Conservation (phyloP, 2,888 invertebrate species). For the Diloba caeruleocephala region DNA sequence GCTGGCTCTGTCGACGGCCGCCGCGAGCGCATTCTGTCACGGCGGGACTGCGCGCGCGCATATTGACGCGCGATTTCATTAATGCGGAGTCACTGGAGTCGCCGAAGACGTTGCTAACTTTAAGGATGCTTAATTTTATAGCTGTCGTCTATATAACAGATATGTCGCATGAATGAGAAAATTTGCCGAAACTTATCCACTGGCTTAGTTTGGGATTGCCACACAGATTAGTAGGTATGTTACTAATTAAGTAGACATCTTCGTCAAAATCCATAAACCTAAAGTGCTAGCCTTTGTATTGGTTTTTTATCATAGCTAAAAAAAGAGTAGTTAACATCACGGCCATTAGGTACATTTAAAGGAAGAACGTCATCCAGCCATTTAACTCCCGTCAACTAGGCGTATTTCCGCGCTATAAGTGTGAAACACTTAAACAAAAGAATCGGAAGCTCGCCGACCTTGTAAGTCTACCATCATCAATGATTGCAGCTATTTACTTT, state of each 20-base stretch:
- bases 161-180: slow-evolving; percentile 63
- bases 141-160: slow-evolving; percentile 62
- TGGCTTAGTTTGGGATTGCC: slow-evolving; percentile 52
- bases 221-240: slow-evolving; percentile 25
- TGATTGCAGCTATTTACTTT: slow-evolving; percentile 61
- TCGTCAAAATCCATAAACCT: slow-evolving; percentile 54
- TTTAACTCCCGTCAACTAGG: slow-evolving; percentile 83
- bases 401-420: slow-evolving; percentile 83
- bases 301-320: slow-evolving; percentile 69
- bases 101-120: slow-evolving; percentile 68
- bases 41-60: slow-evolving; percentile 81
- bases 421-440: slow-evolving; percentile 79
- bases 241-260: slow-evolving; percentile 28
- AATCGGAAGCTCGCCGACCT: slow-evolving; percentile 79
- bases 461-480: slow-evolving; percentile 67
- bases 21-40: slow-evolving; percentile 84
- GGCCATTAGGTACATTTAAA: slow-evolving; percentile 68
- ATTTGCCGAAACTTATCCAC: slow-evolving; percentile 58
- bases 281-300: slow-evolving; percentile 66
- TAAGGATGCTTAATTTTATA: slow-evolving; percentile 72
- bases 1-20: slow-evolving; percentile 53
- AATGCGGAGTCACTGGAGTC: slow-evolving; percentile 79
- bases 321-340: slow-evolving; percentile 68
- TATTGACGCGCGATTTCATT: slow-evolving; percentile 83
- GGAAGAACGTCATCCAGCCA: slow-evolving; percentile 79